These are phyloP conservation scores for Ochropleura leucogaster DNA, from an alignment of 2,888 invertebrate species.

Conservation along the genomic window DNA sequence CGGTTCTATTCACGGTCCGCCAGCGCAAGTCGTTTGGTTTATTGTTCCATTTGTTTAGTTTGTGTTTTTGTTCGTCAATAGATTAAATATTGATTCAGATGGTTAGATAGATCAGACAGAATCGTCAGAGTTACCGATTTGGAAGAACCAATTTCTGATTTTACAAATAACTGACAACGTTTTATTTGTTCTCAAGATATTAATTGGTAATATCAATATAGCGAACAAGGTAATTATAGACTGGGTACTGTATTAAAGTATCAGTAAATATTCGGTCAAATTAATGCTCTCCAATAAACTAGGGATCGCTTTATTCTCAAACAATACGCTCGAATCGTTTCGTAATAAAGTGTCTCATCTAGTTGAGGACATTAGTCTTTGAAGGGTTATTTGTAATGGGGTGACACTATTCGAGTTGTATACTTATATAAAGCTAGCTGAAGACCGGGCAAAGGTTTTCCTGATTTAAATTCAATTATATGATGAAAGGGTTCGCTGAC, in stretches of 20 bases:
- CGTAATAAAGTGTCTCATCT: slow-evolving; percentile 43
- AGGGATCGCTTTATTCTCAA: slow-evolving; percentile 43
- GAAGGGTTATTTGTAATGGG: slow-evolving; percentile 32
- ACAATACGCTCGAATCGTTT: slow-evolving; percentile 49
- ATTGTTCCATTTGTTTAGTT: background rate
- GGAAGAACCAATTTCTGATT: background rate
- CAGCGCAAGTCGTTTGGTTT: background rate
- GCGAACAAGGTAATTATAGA: slow-evolving; percentile 43
- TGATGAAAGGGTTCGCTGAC: background rate
- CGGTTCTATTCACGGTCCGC: slow-evolving; percentile 6
- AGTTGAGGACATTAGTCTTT: slow-evolving; percentile 13
- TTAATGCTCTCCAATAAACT: slow-evolving; percentile 55
- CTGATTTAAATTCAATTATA: background rate
- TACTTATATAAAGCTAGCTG: slow-evolving; percentile 1
- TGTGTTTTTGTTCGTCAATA: slow-evolving; percentile 9
- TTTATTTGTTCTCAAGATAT: slow-evolving; percentile 31
- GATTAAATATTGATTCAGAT: background rate
- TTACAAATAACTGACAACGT: slow-evolving; percentile 13
- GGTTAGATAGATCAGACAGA: too few relatives aligned
- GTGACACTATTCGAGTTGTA: slow-evolving; percentile 12
- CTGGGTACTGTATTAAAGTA: slow-evolving; percentile 57
- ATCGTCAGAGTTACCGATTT: background rate
- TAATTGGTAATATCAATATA: slow-evolving; percentile 46
- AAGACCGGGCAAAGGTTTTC: slow-evolving; percentile 1
- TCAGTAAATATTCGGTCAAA: slow-evolving; percentile 50